Percentiles rank a stretch among this genome's conserved stretches.
Conservation (phyloP, 2,797 vertebrate species). For the Ambastaia sidthimunki region DNA sequence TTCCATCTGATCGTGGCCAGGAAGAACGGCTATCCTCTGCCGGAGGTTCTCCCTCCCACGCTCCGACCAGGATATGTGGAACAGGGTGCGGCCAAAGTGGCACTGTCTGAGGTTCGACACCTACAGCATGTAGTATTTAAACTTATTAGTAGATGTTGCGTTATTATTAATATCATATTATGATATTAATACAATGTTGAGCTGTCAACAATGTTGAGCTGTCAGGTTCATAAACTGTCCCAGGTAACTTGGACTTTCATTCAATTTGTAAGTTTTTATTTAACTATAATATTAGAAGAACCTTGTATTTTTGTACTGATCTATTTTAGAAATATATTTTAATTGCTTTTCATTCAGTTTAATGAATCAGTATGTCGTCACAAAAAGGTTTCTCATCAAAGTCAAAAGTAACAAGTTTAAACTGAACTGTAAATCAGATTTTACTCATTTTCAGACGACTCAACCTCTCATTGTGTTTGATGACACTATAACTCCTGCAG, state of each 20-base stretch:
- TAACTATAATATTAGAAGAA: too few relatives aligned
- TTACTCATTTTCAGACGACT: constrained; percentile 62
- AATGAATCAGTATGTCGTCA: neutral
- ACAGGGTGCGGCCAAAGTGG: neutral
- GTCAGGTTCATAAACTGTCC: too few relatives aligned
- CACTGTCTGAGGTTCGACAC: constrained; percentile 18
- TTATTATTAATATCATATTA: too few relatives aligned
- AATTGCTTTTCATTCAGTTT: neutral
- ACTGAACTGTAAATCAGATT: constrained; percentile 5
- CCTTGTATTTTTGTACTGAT: too few relatives aligned
- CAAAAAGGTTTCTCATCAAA: neutral
- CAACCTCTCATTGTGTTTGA: constrained; percentile 77
- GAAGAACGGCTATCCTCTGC: constrained; percentile 94
- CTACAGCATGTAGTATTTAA: neutral
- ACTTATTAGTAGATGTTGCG: too few relatives aligned
- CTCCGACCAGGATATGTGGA: constrained; percentile 71
- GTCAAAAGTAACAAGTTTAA: neutral
- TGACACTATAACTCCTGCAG: constrained; percentile 60
- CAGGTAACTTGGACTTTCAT: too few relatives aligned
- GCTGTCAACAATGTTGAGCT: too few relatives aligned
- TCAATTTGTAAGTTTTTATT: too few relatives aligned
- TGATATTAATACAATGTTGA: neutral
- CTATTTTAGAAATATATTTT: too few relatives aligned
- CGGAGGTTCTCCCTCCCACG: constrained; percentile 85
- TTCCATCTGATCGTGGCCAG: constrained; percentile 96